phyloP scores from a whole-genome alignment of 2,797 vertebrate species.

The Thamnophis elegans region DNA sequence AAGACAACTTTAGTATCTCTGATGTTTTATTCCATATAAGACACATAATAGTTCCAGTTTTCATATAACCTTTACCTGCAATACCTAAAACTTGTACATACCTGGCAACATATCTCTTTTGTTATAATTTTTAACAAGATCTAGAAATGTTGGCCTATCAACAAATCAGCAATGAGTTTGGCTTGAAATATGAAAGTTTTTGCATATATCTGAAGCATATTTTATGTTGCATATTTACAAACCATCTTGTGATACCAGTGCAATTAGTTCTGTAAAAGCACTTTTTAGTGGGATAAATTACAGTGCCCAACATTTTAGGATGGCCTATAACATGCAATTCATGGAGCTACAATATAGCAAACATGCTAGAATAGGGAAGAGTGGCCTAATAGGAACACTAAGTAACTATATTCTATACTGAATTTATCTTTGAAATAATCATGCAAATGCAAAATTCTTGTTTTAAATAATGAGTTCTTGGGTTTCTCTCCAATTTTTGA shows the following conservation, averaged over 20 bases:
- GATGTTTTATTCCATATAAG: background rate
- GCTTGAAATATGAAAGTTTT: background rate
- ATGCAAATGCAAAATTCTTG: background rate
- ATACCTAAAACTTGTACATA: background rate
- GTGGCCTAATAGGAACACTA: background rate
- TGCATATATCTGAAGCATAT: background rate
- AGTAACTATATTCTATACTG: background rate
- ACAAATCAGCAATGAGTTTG: background rate
- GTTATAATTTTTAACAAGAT: background rate
- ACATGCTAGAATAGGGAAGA: background rate
- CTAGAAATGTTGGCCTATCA: background rate
- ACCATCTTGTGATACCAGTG: background rate
- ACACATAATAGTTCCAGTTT: background rate
- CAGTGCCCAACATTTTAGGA: background rate
- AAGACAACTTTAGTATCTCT: background rate
- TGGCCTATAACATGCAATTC: background rate
- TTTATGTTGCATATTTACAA: background rate
- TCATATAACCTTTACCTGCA: background rate
- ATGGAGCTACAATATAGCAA: background rate
- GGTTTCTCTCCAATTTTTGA: background rate
- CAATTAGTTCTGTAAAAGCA: background rate
- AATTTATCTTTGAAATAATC: background rate
- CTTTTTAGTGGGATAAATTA: background rate
- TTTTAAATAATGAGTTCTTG: background rate
- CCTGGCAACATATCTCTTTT: background rate